phyloP scores from a whole-genome alignment of 2,888 invertebrate species.

The Tromatobia lineatoria region DNA sequence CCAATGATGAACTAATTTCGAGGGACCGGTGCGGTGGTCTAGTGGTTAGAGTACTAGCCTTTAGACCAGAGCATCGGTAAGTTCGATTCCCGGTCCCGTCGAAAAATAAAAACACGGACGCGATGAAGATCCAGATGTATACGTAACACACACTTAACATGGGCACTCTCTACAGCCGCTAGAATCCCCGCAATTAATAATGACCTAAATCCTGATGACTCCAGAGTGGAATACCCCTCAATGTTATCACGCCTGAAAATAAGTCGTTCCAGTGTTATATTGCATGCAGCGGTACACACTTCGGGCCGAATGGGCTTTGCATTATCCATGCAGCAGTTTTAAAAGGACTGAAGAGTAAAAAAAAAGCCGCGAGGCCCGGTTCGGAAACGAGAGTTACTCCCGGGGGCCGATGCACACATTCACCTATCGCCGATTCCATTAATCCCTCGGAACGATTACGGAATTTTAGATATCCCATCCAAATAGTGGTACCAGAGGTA shows the following conservation, averaged over 20 bases:
- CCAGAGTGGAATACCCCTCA: background rate
- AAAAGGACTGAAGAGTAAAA: constrained; percentile 4
- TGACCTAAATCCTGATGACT: background rate
- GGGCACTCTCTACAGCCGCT: no score
- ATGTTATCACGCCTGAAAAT: background rate
- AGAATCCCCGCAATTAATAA: constrained; percentile 41
- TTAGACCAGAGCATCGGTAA: no score
- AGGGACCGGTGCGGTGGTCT: no score
- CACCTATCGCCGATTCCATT: constrained; percentile 54
- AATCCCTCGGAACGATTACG: constrained; percentile 45
- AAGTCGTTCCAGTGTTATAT: background rate
- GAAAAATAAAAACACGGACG: no score
- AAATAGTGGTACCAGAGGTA: constrained; percentile 1
- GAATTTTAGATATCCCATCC: constrained; percentile 49
- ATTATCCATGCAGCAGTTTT: constrained; percentile 12
- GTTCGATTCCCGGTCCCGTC: no score
- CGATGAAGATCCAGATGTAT: no score
- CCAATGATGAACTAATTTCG: no score
- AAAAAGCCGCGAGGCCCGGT: background rate
- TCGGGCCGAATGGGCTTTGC: background rate
- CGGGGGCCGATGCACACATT: constrained; percentile 25
- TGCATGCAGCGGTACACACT: constrained; percentile 4
- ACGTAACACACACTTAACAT: no score
- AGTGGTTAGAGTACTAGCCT: no score
- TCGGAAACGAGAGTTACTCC: constrained; percentile 1